A percentile compares a stretch with the other conserved stretches of the same genome.
Conservation (phyloP, 1,140 invertebrate genomes). For the Lasaia peninsularis region DNA sequence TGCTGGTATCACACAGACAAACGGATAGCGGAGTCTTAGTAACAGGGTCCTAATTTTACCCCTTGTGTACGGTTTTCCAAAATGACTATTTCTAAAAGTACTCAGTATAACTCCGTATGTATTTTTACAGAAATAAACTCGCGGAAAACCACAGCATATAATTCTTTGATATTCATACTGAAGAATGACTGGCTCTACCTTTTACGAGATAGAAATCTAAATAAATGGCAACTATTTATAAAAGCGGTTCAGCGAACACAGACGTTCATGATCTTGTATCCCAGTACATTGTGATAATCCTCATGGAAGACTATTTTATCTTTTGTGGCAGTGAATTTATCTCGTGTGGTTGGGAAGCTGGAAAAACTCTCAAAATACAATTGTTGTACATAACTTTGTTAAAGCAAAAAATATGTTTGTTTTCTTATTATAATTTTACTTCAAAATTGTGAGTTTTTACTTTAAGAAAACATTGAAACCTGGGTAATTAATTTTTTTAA, state of each 20-base stretch:
- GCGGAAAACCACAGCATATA: background rate
- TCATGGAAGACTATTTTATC: background rate
- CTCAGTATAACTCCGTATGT: too few relatives aligned
- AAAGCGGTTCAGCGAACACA: constrained; percentile 8
- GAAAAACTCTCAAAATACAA: background rate
- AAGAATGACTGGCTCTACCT: background rate
- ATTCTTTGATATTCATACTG: constrained; percentile 2
- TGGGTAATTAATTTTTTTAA: too few relatives aligned
- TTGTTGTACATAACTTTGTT: background rate
- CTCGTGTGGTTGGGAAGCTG: background rate
- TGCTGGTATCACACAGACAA: too few relatives aligned
- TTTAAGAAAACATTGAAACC: too few relatives aligned
- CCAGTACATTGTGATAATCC: constrained; percentile 8
- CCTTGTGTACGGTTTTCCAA: too few relatives aligned
- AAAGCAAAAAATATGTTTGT: background rate
- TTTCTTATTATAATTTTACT: too few relatives aligned
- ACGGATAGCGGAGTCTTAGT: too few relatives aligned
- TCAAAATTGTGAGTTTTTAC: too few relatives aligned
- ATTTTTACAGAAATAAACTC: background rate
- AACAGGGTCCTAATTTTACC: too few relatives aligned
- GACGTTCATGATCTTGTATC: constrained; percentile 6
- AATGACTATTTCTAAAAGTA: too few relatives aligned
- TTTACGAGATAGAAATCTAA: constrained; percentile 7
- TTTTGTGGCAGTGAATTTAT: constrained; percentile 9
- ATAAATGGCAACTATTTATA: constrained; percentile 7